Conservation (phyloP, 53 echinoderm and acorn worm species). For the Luidia sarsii region DNA sequence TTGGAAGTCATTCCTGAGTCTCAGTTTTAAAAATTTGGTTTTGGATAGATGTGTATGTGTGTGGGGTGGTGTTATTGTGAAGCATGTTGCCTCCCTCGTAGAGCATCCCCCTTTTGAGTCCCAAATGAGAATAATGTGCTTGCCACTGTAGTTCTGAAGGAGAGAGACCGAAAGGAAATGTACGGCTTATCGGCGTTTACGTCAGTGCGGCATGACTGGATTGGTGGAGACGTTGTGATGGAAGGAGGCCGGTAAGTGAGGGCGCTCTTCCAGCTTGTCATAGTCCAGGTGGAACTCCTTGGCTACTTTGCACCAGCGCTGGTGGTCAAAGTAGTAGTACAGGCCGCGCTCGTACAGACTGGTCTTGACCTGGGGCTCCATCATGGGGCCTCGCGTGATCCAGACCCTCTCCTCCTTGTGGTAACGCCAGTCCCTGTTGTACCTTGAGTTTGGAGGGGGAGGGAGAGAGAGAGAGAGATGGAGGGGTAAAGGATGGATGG, state of each 20-base stretch:
- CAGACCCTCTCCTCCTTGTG: slow-evolving; percentile 99
- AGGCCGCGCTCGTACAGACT: slow-evolving; percentile 93
- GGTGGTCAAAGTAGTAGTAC: slow-evolving; percentile 97
- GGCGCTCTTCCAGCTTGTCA: slow-evolving; percentile 98
- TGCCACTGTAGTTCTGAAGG: no score
- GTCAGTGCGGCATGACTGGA: slow-evolving; percentile 62
- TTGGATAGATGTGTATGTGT: neutral
- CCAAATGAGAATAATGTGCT: no score
- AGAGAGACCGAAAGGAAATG: no score
- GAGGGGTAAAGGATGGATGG: no score
- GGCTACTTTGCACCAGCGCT: slow-evolving; percentile 95
- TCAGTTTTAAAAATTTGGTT: neutral
- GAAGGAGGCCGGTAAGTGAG: slow-evolving; percentile 95
- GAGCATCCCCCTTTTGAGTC: no score
- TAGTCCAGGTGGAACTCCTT: slow-evolving; percentile 99
- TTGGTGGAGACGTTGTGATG: slow-evolving; percentile 89
- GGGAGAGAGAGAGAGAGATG: no score
- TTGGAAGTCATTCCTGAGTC: neutral
- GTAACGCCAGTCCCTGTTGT: slow-evolving; percentile 98
- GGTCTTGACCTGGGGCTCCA: slow-evolving; percentile 98
- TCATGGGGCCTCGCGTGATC: slow-evolving; percentile 95
- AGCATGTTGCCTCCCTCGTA: no score
- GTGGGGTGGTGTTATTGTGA: no score
- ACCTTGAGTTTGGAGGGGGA: no score
- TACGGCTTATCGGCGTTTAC: neutral